phyloP scores from a whole-genome alignment of 2,797 vertebrate genomes.

The Rallus crepitans region DNA sequence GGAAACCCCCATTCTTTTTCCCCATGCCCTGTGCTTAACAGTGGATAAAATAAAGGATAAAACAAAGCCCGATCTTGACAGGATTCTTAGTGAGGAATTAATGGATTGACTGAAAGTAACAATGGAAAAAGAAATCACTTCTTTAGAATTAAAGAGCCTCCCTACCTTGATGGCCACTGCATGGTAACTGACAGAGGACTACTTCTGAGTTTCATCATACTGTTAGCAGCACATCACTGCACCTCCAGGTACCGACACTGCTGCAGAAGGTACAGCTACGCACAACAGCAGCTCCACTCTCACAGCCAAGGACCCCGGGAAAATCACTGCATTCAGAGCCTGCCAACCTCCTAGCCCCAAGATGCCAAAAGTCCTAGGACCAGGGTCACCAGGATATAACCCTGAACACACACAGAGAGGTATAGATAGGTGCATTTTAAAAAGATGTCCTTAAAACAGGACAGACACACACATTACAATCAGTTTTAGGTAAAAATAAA shows the following conservation, averaged over 20 bases:
- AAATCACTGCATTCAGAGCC: neutral
- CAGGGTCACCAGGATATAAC: neutral
- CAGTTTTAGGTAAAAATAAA: neutral
- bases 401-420: neutral
- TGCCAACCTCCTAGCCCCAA: neutral
- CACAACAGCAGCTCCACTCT: accelerated
- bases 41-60: neutral
- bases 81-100: neutral
- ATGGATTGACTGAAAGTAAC: neutral
- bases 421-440: accelerated
- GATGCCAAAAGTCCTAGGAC: neutral
- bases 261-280: neutral
- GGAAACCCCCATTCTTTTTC: neutral
- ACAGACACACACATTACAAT: neutral
- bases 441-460: neutral
- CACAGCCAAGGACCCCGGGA: neutral
- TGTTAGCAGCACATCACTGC: neutral
- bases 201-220: neutral
- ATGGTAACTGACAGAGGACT: neutral
- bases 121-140: neutral
- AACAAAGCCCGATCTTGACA: neutral
- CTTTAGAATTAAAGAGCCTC: neutral
- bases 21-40: neutral
- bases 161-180: neutral
- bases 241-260: neutral